A percentile compares a stretch with the other conserved stretches of the same genome.
Conservation (phyloP, 2,113 vertebrate species). For the Coreoperca whiteheadi region DNA sequence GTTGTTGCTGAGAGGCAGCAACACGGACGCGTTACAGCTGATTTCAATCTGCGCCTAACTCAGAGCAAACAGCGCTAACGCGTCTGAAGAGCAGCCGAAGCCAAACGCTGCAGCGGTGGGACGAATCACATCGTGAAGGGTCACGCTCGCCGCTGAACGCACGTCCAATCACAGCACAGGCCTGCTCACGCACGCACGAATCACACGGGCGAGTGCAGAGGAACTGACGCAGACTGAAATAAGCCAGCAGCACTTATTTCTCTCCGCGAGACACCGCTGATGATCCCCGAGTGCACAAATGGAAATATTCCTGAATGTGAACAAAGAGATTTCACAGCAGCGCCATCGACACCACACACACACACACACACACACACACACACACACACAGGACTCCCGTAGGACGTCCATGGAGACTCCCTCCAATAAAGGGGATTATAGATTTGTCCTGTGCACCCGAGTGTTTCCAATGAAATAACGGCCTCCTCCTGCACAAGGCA, state of each 20-base stretch:
- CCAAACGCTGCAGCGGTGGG: too few relatives aligned
- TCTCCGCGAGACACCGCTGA: conserved; percentile 55
- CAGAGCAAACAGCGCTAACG: too few relatives aligned
- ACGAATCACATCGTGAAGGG: too few relatives aligned
- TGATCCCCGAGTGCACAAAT: conserved; percentile 55
- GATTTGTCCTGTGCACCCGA: conserved; percentile 82
- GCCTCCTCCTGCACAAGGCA: conserved; percentile 86
- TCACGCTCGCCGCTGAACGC: too few relatives aligned
- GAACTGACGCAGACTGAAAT: conserved; percentile 67
- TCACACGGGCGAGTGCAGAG: too few relatives aligned
- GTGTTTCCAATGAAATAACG: conserved; percentile 86
- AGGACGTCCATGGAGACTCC: conserved; percentile 76
- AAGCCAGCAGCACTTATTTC: conserved; percentile 56
- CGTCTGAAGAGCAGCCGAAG: too few relatives aligned
- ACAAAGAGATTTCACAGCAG: conserved; percentile 71
- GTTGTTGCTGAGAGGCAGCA: too few relatives aligned
- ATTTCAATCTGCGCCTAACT: too few relatives aligned
- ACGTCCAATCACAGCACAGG: too few relatives aligned
- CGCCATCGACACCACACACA: conserved; percentile 3
- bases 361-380: conserved; percentile 35
- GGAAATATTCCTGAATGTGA: conserved; percentile 60
- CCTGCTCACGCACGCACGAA: too few relatives aligned
- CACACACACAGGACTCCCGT: conserved; percentile 60
- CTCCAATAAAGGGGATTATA: conserved; percentile 85
- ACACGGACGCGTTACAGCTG: too few relatives aligned